Evolutionary conservation across 2,797 vertebrate species (phyloP), one percentile per base, ranked within the genome.

Genomic region (Lacerta viridis): DNA sequence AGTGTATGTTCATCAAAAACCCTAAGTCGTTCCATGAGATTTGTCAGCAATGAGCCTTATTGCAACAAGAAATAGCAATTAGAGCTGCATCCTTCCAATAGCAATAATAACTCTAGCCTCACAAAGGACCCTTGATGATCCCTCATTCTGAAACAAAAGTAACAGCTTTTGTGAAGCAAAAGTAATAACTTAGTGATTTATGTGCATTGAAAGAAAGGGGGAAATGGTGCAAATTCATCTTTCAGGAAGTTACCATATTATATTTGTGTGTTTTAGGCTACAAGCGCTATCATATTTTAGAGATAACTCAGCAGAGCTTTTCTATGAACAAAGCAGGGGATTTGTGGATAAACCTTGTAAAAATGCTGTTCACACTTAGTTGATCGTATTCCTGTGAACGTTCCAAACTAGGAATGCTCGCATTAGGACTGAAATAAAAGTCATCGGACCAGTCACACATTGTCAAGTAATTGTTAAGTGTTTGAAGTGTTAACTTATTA

Each of bases 121-220:
- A 81, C 23, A 82, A 84, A 88, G 85, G 9, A 82, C 29, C 71
- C 41, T 82, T 27, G 66, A 61, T 87, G 11, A 92, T 81, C 46
- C 50, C 9, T 83, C 64, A 77, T 82, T 82, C 29, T 68, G 55
- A 92, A 94, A 72, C 13, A 87, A 71, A 89, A 85, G 0, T 39
- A 68, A 83, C 27, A 85, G 5, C 15, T 87, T 89, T 91, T 91
- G 79, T 68, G 85, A 89, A 41, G 68, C 83, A 41, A 11, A 25
- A 91, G 36, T 10, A 20, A 18, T 23, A 27, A 33, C 7, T 80
- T 27, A 84, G 41, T 86, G 71, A 88, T 9, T 36, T 76, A 46
- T 78, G 68, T 86, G 43, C 3, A 33, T 7, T 55, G 36, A 87
- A 23, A 61, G 29, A 74, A 2, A 71, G 50, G 9, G 50, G 36